phyloP scores from a whole-genome alignment of 2,113 vertebrate genomes.

The Alosa alosa region DNA sequence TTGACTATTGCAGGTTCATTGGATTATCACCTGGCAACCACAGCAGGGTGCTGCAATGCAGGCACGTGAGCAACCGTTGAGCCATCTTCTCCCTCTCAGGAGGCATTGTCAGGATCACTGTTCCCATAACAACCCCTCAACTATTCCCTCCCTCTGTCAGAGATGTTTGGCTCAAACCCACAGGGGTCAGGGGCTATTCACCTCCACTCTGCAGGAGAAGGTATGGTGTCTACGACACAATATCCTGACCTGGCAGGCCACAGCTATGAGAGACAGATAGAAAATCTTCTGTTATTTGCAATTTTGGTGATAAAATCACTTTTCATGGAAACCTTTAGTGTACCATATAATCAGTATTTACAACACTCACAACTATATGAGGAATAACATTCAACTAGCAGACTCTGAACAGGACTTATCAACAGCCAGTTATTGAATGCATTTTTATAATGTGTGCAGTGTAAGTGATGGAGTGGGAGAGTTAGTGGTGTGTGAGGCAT shows the following conservation, averaged over 20 bases:
- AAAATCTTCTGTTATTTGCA: too few species aligned
- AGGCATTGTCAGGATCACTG: constrained; percentile 50
- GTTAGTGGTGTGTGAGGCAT: not conserved
- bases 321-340: too few species aligned
- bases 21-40: constrained; percentile 67
- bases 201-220: not conserved
- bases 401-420: too few species aligned
- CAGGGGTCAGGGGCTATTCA: not conserved
- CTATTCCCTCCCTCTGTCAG: constrained; percentile 26
- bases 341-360: too few species aligned
- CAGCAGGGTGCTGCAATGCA: constrained; percentile 48
- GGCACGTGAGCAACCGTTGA: constrained; percentile 51
- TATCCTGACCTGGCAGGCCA: not conserved
- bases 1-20: constrained; percentile 55
- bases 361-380: too few species aligned
- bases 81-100: constrained; percentile 48
- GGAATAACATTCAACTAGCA: too few species aligned
- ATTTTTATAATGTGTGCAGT: not conserved
- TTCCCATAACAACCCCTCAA: constrained; percentile 64
- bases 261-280: not conserved
- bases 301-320: too few species aligned
- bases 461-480: not conserved
- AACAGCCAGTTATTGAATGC: too few species aligned
- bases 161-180: not conserved
- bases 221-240: not conserved